phyloP scores from a whole-genome alignment of 2,113 vertebrate genomes.

The Gobio gobio region DNA sequence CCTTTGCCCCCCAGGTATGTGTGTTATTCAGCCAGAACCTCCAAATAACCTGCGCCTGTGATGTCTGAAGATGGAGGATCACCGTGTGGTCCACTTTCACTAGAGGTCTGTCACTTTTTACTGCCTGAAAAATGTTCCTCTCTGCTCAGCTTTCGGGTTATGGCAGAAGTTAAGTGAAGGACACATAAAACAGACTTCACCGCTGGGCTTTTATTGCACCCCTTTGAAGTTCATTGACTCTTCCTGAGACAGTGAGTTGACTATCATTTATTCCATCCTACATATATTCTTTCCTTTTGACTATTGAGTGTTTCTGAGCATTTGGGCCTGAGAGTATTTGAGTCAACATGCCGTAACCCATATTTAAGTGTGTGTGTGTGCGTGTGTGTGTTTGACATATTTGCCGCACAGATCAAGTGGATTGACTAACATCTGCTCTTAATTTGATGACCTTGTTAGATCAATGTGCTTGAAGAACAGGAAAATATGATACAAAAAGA shows the following conservation, averaged over 20 bases:
- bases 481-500: not conserved
- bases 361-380: not conserved
- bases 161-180: constrained; percentile 9
- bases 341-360: not conserved
- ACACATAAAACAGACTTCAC: constrained; percentile 18
- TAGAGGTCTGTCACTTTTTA: constrained; percentile 31
- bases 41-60: constrained; percentile 1
- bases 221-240: not conserved
- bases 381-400: not conserved
- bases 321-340: not conserved
- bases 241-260: not conserved
- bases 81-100: constrained; percentile 37
- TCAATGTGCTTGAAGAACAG: not conserved
- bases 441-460: constrained; percentile 29
- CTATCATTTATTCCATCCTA: not conserved
- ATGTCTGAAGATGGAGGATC: constrained; percentile 23
- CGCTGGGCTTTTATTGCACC: constrained; percentile 10
- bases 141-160: constrained; percentile 32
- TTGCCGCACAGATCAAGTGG: constrained; percentile 9
- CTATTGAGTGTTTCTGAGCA: not conserved
- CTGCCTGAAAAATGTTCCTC: constrained; percentile 8
- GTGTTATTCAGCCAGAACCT: constrained; percentile 56
- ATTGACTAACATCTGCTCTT: constrained; percentile 38
- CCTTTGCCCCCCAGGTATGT: constrained; percentile 66
- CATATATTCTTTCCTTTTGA: not conserved